Evolutionary conservation across 2,888 invertebrate species (phyloP), one percentile per base, ranked within the genome.

Genomic region (Erebia epiphron): DNA sequence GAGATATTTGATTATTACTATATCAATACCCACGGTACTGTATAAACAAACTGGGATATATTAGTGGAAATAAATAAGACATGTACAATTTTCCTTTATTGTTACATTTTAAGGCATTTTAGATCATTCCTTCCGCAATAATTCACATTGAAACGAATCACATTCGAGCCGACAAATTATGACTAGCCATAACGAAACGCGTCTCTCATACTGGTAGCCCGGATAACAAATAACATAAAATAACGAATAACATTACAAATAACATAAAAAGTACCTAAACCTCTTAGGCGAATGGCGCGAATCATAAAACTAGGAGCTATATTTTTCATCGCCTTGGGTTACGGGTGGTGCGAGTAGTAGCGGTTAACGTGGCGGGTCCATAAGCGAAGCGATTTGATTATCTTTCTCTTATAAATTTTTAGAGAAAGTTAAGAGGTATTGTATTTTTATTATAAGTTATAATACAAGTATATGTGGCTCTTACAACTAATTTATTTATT

Each of bases 221-320:
- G 52, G 18, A 54, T 54, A 54, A 54, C 54, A 4, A 54, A 54
- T 54, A 54, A 54, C 54, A 10, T 18, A 9, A 52, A 52, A 52
- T 16, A 50, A n/a, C 62, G 69, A 69, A 75, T 76, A 72, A 72
- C 66, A 75, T 75, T 71, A 77, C 72, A 77, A 75, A 73, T 70
- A 62, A 62, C 21, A 62, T 61, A 49, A 62, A 62, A 62, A 21
- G 61, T 62, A 49, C 49, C 21, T 49, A 69, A 74, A 76, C 76
- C 79, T 80, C 79, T 81, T 78, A 71, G 78, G 76, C 80, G 50
- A 80, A 79, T 80, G 75, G 80, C 78, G 71, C 80, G 74, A 71
- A 75, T 72, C 78, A 81, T 86, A 82, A 85, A 84, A 81, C 77
- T 82, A 82, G 80, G 76, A 83, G 60, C 82, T 85, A 77, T 85